Evolutionary conservation across 1,140 invertebrate genomes (phyloP).

Genomic region (Drosophila kohkoa): DNA sequence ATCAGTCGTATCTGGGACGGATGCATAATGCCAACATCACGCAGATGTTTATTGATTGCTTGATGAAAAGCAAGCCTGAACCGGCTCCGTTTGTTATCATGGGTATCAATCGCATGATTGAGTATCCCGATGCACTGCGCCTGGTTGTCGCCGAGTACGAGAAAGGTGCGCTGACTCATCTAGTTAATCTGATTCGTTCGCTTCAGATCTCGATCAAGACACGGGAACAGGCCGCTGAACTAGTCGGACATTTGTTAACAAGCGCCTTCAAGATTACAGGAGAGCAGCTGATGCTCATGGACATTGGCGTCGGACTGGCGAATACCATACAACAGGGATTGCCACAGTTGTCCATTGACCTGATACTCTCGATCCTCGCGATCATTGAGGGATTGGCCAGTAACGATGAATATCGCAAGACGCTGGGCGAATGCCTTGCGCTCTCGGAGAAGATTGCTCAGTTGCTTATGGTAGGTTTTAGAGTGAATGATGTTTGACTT

Average conservation of each 20-base stretch:
- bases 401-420: slow-evolving; percentile 65
- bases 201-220: slow-evolving; percentile 60
- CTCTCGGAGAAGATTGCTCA: slow-evolving; percentile 66
- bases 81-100: slow-evolving; percentile 60
- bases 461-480: slow-evolving; percentile 61
- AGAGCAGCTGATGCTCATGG: slow-evolving; percentile 26
- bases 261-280: slow-evolving; percentile 57
- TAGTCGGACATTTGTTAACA: slow-evolving; percentile 56
- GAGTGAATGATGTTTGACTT: not conserved
- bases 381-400: slow-evolving; percentile 69
- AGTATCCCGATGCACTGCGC: slow-evolving; percentile 51
- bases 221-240: slow-evolving; percentile 66
- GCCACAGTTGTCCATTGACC: slow-evolving; percentile 63
- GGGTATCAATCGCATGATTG: slow-evolving; percentile 67
- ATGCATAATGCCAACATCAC: slow-evolving; percentile 62
- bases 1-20: slow-evolving; percentile 50
- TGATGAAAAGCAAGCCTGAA: slow-evolving; percentile 55
- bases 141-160: slow-evolving; percentile 58
- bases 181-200: slow-evolving; percentile 52
- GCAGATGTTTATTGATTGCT: slow-evolving; percentile 62
- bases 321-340: slow-evolving; percentile 52
- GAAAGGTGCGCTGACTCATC: slow-evolving; percentile 30
- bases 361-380: slow-evolving; percentile 62
- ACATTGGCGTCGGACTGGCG: slow-evolving; percentile 45
- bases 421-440: slow-evolving; percentile 32